Evolutionary conservation across 2,888 invertebrate genomes (phyloP).

Genomic region (Brachypterus glaber): DNA sequence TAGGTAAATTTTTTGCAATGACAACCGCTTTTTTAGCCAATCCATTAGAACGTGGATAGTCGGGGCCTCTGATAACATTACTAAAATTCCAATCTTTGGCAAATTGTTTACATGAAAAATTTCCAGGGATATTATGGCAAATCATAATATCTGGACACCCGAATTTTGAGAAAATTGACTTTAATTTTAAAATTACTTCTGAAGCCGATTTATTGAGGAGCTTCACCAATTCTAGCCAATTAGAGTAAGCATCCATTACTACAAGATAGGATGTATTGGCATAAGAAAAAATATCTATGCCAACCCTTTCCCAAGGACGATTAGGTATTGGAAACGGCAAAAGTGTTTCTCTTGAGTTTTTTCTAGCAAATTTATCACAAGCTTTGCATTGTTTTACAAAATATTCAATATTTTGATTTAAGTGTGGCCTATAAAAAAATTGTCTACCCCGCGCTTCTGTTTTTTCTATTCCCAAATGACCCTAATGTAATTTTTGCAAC

Average conservation of each 20-base stretch:
- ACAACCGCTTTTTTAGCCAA: conserved; percentile 13
- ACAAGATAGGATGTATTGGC: conserved; percentile 16
- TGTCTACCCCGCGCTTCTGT: neutral
- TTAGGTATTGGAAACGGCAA: conserved; percentile 7
- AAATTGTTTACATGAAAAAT: conserved; percentile 11
- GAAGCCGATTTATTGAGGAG: conserved; percentile 10
- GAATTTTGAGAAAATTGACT: conserved; percentile 10
- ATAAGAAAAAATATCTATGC: conserved; percentile 13
- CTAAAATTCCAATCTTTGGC: conserved; percentile 16
- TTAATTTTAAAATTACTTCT: conserved; percentile 10
- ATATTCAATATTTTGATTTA: conserved; percentile 1
- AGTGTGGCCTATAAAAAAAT: neutral
- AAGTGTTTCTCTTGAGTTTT: conserved; percentile 9
- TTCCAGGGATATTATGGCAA: conserved; percentile 12
- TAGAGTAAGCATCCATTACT: conserved; percentile 22
- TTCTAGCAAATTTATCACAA: conserved; percentile 10
- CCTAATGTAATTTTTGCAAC: neutral
- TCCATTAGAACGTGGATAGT: conserved; percentile 15
- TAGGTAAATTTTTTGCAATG: conserved; percentile 9
- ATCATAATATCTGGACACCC: conserved; percentile 10
- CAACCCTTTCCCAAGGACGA: conserved; percentile 14
- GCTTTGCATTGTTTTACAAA: conserved; percentile 7
- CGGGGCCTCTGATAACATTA: conserved; percentile 9
- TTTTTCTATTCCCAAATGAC: no score
- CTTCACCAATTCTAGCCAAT: conserved; percentile 20